phyloP scores from a whole-genome alignment of 92 coral and sea anemone species.

The Paramuricea clavata region DNA sequence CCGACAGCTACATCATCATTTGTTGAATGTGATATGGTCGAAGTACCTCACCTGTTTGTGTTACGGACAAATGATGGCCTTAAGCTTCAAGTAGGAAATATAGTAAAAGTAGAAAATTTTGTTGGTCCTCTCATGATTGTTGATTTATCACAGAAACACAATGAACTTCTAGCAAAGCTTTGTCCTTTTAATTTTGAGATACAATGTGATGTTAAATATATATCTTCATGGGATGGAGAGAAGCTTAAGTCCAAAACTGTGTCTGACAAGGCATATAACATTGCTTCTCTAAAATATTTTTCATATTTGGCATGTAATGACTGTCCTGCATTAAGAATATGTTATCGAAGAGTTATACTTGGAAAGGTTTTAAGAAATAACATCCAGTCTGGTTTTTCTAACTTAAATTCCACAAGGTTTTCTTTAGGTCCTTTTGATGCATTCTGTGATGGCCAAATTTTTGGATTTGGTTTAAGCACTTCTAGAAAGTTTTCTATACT shows the following conservation, averaged over 20 bases:
- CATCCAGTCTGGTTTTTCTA: slow-evolving; percentile 48
- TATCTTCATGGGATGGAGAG: slow-evolving; percentile 51
- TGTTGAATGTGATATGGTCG: neutral
- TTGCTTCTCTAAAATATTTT: slow-evolving; percentile 5
- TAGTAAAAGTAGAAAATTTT: slow-evolving; percentile 30
- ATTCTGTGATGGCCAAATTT: slow-evolving; percentile 48
- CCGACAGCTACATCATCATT: slow-evolving; percentile 15
- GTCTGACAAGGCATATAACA: slow-evolving; percentile 22
- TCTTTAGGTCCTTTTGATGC: slow-evolving; percentile 47
- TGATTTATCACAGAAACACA: slow-evolving; percentile 40
- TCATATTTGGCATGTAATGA: slow-evolving; percentile 39
- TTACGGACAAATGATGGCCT: slow-evolving; percentile 30
- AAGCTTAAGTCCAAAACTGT: slow-evolving; percentile 48
- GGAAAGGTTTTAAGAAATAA: slow-evolving; percentile 37
- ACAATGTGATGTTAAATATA: slow-evolving; percentile 47
- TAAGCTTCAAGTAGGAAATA: slow-evolving; percentile 48
- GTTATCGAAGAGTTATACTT: slow-evolving; percentile 19
- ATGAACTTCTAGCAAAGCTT: slow-evolving; percentile 30
- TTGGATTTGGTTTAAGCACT: slow-evolving; percentile 31
- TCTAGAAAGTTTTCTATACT: slow-evolving; percentile 35
- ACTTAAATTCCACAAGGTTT: slow-evolving; percentile 37
- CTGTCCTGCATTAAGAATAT: slow-evolving; percentile 50
- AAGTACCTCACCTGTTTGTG: slow-evolving; percentile 28
- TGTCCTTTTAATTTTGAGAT: slow-evolving; percentile 29
- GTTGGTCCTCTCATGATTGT: slow-evolving; percentile 45